phyloP scores from a whole-genome alignment of 2,113 vertebrate species.

The Tenrec ecaudatus region DNA sequence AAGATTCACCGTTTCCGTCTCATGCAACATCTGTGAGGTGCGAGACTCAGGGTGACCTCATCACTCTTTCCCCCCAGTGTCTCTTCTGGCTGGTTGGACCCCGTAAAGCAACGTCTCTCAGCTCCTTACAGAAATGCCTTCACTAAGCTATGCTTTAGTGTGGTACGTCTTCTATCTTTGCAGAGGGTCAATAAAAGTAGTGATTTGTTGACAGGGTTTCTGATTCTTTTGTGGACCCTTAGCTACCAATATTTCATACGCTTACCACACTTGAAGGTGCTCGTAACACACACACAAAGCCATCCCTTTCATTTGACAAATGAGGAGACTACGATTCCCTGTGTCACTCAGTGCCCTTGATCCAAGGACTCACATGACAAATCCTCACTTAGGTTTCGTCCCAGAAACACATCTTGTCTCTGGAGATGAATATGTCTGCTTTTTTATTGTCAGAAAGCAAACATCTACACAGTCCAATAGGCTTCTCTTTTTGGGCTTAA shows the following conservation, averaged over 20 bases:
- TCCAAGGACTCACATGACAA: not conserved
- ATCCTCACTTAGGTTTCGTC: constrained; percentile 62
- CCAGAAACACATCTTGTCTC: constrained; percentile 23
- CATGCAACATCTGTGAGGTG: rapidly evolving
- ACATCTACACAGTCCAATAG: constrained; percentile 1
- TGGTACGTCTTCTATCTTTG: constrained; percentile 21
- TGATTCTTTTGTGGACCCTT: not conserved
- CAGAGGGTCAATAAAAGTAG: constrained; percentile 27
- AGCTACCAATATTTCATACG: not conserved
- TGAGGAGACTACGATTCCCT: not conserved
- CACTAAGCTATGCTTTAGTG: not conserved
- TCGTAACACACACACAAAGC: not conserved
- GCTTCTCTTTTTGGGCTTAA: constrained; percentile 55
- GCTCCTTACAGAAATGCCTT: constrained; percentile 8
- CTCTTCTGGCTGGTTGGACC: not conserved
- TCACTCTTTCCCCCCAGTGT: not conserved
- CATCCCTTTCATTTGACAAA: not conserved
- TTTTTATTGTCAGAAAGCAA: constrained; percentile 57
- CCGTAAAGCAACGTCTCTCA: not conserved
- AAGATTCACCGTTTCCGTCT: no score
- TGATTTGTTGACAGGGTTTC: not conserved
- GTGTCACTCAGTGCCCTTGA: constrained; percentile 5
- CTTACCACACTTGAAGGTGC: not conserved
- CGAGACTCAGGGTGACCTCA: rapidly evolving
- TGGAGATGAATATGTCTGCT: constrained; percentile 67